These are phyloP conservation scores for Phalanger gymnotis DNA, from an alignment of 2,797 vertebrate genomes.

Conservation along the genomic window DNA sequence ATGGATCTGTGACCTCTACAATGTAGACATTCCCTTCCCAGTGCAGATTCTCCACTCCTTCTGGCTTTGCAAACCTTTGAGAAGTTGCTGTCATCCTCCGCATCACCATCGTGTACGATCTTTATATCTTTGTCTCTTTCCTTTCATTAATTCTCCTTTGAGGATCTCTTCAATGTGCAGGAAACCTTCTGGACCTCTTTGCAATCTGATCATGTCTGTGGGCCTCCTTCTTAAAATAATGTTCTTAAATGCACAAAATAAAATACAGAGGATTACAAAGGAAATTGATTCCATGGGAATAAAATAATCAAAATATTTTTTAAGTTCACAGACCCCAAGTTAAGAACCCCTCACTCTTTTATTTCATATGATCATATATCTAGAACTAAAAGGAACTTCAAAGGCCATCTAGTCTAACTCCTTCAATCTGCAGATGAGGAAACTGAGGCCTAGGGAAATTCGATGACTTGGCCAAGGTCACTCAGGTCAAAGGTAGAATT, in stretches of 20 bases:
- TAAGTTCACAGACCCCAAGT: background rate
- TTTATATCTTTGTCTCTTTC: background rate
- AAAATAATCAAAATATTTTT: background rate
- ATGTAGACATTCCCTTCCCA: background rate
- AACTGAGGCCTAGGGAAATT: no score
- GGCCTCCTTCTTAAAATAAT: background rate
- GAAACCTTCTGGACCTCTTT: no score
- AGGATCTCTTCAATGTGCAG: background rate
- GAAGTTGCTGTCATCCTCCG: background rate
- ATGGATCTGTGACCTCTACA: background rate
- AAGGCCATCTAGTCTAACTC: no score
- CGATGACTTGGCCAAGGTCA: no score
- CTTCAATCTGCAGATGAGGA: no score
- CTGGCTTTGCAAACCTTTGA: background rate
- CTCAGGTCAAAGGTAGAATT: no score
- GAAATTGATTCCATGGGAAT: background rate
- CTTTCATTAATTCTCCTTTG: background rate
- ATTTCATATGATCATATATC: background rate
- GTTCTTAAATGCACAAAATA: background rate
- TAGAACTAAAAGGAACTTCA: no score
- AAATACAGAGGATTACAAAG: background rate
- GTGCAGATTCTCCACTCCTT: background rate
- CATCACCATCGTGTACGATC: background rate
- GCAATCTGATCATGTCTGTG: background rate
- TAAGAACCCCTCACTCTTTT: background rate